phyloP scores from a whole-genome alignment of 2,797 vertebrate species.

The Gymnocypris eckloni region DNA sequence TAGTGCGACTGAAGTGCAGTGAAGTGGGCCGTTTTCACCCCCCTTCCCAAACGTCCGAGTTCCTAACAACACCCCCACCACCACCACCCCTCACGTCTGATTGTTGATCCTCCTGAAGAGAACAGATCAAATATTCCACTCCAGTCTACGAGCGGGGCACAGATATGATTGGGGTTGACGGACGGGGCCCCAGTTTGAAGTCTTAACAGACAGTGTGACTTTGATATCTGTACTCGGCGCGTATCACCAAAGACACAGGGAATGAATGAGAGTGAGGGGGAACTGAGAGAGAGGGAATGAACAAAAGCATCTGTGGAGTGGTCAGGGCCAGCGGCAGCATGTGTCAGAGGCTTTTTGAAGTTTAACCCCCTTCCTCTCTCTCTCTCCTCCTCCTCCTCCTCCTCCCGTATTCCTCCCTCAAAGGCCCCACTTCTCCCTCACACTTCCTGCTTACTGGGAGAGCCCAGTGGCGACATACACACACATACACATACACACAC shows the following conservation, averaged over 20 bases:
- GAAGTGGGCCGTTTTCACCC: conserved; percentile 53
- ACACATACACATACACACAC: conserved; percentile 56
- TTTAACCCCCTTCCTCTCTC: conserved; percentile 66
- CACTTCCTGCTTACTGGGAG: conserved; percentile 58
- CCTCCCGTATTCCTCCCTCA: conserved; percentile 53
- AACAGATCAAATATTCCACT: conserved; percentile 86
- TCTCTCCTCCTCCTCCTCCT: conserved; percentile 50
- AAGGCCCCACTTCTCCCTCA: conserved; percentile 50
- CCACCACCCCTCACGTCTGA: conserved; percentile 60
- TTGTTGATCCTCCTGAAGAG: conserved; percentile 82
- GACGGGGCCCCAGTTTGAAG: conserved; percentile 80
- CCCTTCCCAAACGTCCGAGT: conserved; percentile 47
- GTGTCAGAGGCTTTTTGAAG: conserved; percentile 78
- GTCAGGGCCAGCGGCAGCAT: conserved; percentile 77
- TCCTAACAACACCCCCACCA: conserved; percentile 23
- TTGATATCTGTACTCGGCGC: conserved; percentile 78
- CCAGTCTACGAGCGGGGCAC: conserved; percentile 70
- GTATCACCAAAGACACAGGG: conserved; percentile 80
- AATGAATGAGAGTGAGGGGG: conserved; percentile 63
- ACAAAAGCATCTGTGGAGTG: conserved; percentile 82
- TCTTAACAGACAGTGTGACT: conserved; percentile 81
- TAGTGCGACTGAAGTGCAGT: conserved; percentile 57
- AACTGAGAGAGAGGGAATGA: conserved; percentile 65
- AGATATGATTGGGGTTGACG: conserved; percentile 82
- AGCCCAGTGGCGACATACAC: conserved; percentile 61